Evolutionary conservation across 2,113 vertebrate species (phyloP).

Genomic region (Otocyon megalotis): DNA sequence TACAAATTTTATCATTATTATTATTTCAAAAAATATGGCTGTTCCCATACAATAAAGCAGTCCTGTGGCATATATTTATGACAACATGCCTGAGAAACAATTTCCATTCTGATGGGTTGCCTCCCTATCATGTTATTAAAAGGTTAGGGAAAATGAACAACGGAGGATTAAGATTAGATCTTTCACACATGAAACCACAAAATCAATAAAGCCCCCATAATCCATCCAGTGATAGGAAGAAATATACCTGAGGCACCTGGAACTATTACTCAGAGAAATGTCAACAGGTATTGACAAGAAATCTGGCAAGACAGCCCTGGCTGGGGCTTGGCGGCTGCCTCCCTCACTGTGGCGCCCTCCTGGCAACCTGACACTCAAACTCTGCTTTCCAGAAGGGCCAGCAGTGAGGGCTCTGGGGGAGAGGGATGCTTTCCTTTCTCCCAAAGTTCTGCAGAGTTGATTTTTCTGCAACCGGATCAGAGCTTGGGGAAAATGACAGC

Average conservation of each 20-base stretch:
- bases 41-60: constrained; percentile 58
- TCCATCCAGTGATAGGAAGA: constrained; percentile 62
- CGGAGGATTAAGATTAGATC: constrained; percentile 80
- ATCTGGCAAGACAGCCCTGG: background rate
- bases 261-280: constrained; percentile 78
- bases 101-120: constrained; percentile 71
- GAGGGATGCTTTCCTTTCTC: background rate
- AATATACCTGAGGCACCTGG: constrained; percentile 53
- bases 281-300: constrained; percentile 78
- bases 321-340: accelerated
- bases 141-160: constrained; percentile 82
- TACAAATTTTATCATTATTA: constrained; percentile 67
- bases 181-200: constrained; percentile 83
- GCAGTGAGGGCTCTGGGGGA: accelerated
- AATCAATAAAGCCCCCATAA: constrained; percentile 77
- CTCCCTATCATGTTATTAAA: constrained; percentile 78
- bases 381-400: background rate
- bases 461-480: constrained; percentile 55
- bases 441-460: constrained; percentile 34
- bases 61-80: constrained; percentile 66
- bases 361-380: background rate
- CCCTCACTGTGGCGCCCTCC: background rate
- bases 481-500: background rate
- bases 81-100: constrained; percentile 69
- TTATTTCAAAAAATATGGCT: constrained; percentile 66